Evolutionary conservation across 2,797 vertebrate genomes (phyloP).

Genomic region (Rhodeus uyekii): DNA sequence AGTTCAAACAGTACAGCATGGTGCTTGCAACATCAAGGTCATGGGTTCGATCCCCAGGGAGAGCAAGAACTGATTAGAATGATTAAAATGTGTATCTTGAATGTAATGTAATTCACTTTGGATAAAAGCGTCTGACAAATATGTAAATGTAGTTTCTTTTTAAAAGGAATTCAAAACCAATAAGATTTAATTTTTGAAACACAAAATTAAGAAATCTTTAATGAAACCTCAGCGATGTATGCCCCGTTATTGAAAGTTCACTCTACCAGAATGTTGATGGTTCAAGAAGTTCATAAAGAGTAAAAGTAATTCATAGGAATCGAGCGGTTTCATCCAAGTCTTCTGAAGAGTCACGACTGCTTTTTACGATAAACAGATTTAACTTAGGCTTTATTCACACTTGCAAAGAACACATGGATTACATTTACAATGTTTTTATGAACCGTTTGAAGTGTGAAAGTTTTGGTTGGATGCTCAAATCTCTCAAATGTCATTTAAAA

Average conservation of each 20-base stretch:
- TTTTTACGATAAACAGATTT: not conserved
- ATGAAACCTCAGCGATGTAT: not conserved
- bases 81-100: too few species aligned
- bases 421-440: not conserved
- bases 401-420: not conserved
- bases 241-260: not conserved
- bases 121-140: too few species aligned
- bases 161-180: too few species aligned
- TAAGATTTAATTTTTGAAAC: too few species aligned
- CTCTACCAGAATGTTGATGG: not conserved
- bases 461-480: not conserved
- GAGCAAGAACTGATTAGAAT: too few species aligned
- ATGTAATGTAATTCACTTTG: too few species aligned
- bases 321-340: not conserved
- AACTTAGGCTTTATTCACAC: not conserved
- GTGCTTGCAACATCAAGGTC: too few species aligned
- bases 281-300: not conserved
- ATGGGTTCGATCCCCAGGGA: too few species aligned
- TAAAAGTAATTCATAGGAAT: not conserved
- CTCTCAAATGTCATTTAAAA: not conserved
- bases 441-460: not conserved
- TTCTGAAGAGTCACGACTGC: not conserved
- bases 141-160: too few species aligned
- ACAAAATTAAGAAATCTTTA: too few species aligned
- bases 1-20: too few species aligned